phyloP scores from a whole-genome alignment of 2,888 invertebrate species.

The Pteria penguin region DNA sequence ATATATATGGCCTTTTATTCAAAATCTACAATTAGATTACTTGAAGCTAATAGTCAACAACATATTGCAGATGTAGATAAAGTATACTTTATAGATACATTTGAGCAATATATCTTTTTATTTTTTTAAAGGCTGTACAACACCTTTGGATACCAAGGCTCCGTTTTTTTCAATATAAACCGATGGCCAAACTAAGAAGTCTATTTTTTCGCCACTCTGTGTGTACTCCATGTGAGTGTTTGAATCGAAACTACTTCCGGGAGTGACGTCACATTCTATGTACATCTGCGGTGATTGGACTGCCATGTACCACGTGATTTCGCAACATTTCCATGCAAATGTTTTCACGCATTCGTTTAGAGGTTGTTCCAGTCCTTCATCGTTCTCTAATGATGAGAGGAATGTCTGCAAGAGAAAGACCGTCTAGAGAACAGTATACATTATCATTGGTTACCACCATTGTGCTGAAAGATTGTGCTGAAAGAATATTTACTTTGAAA shows the following conservation, averaged over 20 bases:
- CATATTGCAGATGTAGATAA: no score
- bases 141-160: constrained; percentile 13
- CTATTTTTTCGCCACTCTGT: not conserved
- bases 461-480: no score
- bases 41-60: no score
- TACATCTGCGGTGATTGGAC: constrained; percentile 19
- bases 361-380: constrained; percentile 23
- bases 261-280: constrained; percentile 2
- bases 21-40: no score
- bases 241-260: not conserved
- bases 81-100: no score
- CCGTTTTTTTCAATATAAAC: constrained; percentile 13
- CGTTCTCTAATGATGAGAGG: constrained; percentile 1
- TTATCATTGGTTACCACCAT: no score
- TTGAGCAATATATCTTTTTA: not conserved
- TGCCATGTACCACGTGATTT: constrained; percentile 19
- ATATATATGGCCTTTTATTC: no score
- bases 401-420: no score
- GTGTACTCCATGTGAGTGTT: constrained; percentile 11
- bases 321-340: constrained; percentile 4
- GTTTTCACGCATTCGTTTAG: constrained; percentile 6
- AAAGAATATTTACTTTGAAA: no score
- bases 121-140: constrained; percentile 12
- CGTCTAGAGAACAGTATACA: no score
- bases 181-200: constrained; percentile 22